Percentiles rank a stretch among this genome's conserved stretches.
phyloP scores from a whole-genome alignment of 1,140 invertebrate genomes.

The Cephus cinctus region DNA sequence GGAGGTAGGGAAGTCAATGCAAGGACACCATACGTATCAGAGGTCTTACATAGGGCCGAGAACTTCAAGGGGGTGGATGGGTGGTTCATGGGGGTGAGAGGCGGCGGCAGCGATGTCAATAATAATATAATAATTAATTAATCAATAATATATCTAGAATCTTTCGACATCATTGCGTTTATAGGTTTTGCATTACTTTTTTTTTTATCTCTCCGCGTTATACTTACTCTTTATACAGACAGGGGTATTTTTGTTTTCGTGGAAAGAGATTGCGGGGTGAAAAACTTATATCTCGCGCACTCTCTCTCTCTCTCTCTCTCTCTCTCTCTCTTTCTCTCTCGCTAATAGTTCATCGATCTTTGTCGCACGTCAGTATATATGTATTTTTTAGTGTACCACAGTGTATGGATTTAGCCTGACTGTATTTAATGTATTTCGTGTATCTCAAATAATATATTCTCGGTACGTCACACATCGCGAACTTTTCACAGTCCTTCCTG shows the following conservation, averaged over 20 bases:
- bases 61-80: too few relatives aligned
- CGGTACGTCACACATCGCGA: too few relatives aligned
- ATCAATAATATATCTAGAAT: constrained; percentile 36
- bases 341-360: too few relatives aligned
- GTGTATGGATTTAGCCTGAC: too few relatives aligned
- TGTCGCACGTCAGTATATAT: too few relatives aligned
- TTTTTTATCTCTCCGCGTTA: constrained; percentile 22
- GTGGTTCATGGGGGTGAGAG: constrained; percentile 2
- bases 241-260: constrained; percentile 42
- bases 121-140: constrained; percentile 17
- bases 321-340: neutral
- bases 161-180: constrained; percentile 26
- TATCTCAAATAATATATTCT: too few relatives aligned
- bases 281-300: constrained; percentile 6
- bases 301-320: constrained; percentile 3
- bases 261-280: constrained; percentile 24
- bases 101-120: constrained; percentile 12
- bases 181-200: constrained; percentile 15
- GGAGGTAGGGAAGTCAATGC: too few relatives aligned
- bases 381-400: too few relatives aligned
- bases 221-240: constrained; percentile 56
- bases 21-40: too few relatives aligned
- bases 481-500: too few relatives aligned
- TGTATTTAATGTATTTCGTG: too few relatives aligned
- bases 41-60: too few relatives aligned